Evolutionary conservation across 2,888 invertebrate species (phyloP).

Genomic region (Neoaliturus tenellus): DNA sequence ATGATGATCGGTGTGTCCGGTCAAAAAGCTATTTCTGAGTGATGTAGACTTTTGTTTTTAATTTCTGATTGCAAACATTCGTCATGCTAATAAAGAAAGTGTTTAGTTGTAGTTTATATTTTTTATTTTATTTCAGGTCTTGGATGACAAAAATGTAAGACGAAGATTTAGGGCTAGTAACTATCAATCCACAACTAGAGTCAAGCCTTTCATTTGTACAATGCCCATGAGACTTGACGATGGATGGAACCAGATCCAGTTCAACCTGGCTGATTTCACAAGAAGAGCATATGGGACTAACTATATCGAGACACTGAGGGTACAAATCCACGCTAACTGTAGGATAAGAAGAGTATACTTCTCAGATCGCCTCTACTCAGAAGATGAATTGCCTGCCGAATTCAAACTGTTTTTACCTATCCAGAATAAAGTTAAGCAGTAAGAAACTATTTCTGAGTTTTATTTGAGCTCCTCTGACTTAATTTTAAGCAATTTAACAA

Average conservation of each 20-base stretch:
- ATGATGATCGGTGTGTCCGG: too few relatives aligned
- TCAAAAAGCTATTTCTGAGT: too few relatives aligned
- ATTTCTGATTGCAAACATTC: too few relatives aligned
- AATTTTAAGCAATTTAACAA: too few relatives aligned
- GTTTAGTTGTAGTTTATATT: too few relatives aligned
- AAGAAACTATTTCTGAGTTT: background rate
- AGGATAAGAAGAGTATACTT: constrained; percentile 96
- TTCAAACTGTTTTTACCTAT: constrained; percentile 87
- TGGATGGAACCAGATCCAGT: constrained; percentile 97
- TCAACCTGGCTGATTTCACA: constrained; percentile 94
- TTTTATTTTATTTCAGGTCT: constrained; percentile 79
- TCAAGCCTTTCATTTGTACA: constrained; percentile 98
- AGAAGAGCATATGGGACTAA: constrained; percentile 96
- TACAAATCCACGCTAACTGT: constrained; percentile 98
- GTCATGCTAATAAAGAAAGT: too few relatives aligned
- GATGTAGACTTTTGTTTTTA: too few relatives aligned
- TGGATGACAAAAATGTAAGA: constrained; percentile 96
- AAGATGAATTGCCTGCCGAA: constrained; percentile 95
- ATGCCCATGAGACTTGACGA: constrained; percentile 97
- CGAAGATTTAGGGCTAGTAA: constrained; percentile 83
- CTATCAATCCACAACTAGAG: constrained; percentile 95
- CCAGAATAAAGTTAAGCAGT: constrained; percentile 55
- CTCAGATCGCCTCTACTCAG: constrained; percentile 91
- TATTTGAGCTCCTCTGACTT: background rate
- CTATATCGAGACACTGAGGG: constrained; percentile 91